phyloP scores from a whole-genome alignment of 2,888 invertebrate genomes.

The Pemphredon lugubris region DNA sequence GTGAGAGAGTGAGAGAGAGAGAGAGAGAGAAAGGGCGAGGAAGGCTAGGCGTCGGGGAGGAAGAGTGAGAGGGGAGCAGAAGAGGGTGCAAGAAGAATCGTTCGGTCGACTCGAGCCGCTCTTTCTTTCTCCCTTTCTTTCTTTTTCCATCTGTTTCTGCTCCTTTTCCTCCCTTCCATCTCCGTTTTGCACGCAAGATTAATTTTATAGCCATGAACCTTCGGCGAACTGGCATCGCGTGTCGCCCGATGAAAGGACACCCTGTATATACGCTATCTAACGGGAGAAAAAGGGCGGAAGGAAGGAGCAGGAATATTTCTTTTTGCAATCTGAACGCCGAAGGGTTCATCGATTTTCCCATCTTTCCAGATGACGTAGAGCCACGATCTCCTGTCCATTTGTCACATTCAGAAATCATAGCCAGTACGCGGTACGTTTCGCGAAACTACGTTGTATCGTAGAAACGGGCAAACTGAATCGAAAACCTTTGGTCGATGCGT shows the following conservation, averaged over 20 bases:
- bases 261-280: constrained; percentile 40
- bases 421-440: background rate
- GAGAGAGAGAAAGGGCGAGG: background rate
- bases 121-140: constrained; percentile 31
- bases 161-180: constrained; percentile 52
- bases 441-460: background rate
- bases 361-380: constrained; percentile 51
- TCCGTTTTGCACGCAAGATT: constrained; percentile 66
- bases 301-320: constrained; percentile 49
- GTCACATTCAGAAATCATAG: constrained; percentile 45
- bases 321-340: constrained; percentile 53
- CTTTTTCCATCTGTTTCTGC: constrained; percentile 53
- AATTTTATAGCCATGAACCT: constrained; percentile 63
- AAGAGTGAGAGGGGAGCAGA: constrained; percentile 5
- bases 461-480: background rate
- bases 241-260: constrained; percentile 58
- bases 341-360: constrained; percentile 55
- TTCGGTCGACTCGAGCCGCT: constrained; percentile 34
- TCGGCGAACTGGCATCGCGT: constrained; percentile 55
- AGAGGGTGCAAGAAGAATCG: constrained; percentile 43
- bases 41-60: background rate
- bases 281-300: constrained; percentile 56
- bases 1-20: background rate
- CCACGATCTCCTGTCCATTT: constrained; percentile 44
- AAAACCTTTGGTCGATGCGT: background rate